Base-by-base conservation (phyloP, 2,113 vertebrate genomes). In the Saguinus imperator region DNA sequence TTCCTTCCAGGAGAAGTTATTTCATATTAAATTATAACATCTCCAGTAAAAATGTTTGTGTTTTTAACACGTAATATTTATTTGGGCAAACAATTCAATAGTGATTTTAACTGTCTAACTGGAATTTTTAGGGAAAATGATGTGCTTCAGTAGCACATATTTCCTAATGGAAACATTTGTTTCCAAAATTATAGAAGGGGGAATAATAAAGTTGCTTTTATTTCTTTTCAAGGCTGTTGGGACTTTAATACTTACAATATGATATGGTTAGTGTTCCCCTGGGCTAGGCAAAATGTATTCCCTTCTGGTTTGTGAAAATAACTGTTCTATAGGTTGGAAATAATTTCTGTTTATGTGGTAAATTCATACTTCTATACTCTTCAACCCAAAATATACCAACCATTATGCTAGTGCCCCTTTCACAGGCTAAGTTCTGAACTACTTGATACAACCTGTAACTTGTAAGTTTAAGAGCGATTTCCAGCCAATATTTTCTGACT, bases 161-260 rank as follows among this genome's bases (percentile, higher is more conserved):
- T 95, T 94, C 66, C 76, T 94, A 87, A 94, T 58, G 82, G 91
- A 89, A 95, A 89, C 84, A 83, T 94, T 96, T 64, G 48, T 96
- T 97, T 82, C 72, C 88, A 83, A 52, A 82, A 88, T 95, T 77
- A 91, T 45, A 70, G 85, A 77, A 94, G 20, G 1, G 88, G 75
- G 89, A 72, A 66, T 95, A 94, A 92, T 87, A 94, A 85, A 70
- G 45, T 73, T 92, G 64, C 80, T 92, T 97, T 96, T 79, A 75
- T 92, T 96, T 95, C 72, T 86, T 96, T 96, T 88, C 73, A 91
- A 93, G 90, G 50, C 77, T 87, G 11, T 87, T 48, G 87, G 84
- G 58, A 70, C 27, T 87, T 97, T 91, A 85, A 64, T 83, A 85
- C 94, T 97, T 93, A 80, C 23, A 48, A 2, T 75, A 55, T 37